phyloP scores from a whole-genome alignment of 2,888 invertebrate genomes.

The Apantesis nais region DNA sequence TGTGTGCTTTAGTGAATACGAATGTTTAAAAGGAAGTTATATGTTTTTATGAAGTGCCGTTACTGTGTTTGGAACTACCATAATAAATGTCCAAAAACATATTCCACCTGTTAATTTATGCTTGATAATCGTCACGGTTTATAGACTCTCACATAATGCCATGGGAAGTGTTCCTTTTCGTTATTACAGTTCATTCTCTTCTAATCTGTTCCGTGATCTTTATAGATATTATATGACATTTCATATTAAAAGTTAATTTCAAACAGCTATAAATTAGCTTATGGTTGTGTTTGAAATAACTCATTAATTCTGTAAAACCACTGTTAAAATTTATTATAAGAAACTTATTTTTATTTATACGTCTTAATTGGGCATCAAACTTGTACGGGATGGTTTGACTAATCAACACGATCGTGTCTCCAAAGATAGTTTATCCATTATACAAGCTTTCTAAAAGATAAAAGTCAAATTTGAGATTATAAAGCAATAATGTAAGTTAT shows the following conservation, averaged over 20 bases:
- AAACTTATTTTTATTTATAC: constrained; percentile 63
- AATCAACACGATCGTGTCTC: constrained; percentile 78
- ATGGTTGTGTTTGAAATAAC: constrained; percentile 54
- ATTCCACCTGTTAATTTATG: constrained; percentile 36
- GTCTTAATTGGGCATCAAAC: constrained; percentile 62
- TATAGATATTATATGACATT: constrained; percentile 49
- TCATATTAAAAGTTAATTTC: constrained; percentile 46
- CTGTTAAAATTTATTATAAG: constrained; percentile 52
- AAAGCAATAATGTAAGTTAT: constrained; percentile 77
- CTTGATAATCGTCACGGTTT: constrained; percentile 40
- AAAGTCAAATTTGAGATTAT: constrained; percentile 80
- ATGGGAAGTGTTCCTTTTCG: constrained; percentile 32
- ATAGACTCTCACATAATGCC: constrained; percentile 26
- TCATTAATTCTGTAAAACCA: constrained; percentile 56
- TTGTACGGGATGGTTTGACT: constrained; percentile 58
- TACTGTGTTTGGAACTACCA: constrained; percentile 13
- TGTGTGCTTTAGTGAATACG: not conserved
- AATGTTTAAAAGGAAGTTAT: constrained; percentile 12
- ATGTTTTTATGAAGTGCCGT: constrained; percentile 15
- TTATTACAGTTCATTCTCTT: constrained; percentile 42
- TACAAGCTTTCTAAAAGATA: constrained; percentile 81
- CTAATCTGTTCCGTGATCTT: constrained; percentile 46
- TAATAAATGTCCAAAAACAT: constrained; percentile 24
- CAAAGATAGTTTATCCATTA: constrained; percentile 73
- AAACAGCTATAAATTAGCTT: constrained; percentile 56